phyloP scores from a whole-genome alignment of 1,140 invertebrate genomes.

The Papilio aristodemus region DNA sequence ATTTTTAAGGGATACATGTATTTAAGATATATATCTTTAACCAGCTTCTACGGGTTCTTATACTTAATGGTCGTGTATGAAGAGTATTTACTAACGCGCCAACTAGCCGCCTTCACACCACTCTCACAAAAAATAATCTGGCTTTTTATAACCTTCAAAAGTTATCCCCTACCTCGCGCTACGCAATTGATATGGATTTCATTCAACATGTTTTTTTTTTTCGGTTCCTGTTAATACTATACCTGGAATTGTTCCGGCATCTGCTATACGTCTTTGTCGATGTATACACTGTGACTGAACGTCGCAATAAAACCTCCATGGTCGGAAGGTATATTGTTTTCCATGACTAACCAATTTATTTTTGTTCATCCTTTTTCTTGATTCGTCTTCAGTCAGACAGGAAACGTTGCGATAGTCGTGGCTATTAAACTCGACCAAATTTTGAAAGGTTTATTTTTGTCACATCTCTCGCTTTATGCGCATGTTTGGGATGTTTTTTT shows the following conservation, averaged over 20 bases:
- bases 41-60: too few species aligned
- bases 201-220: not conserved
- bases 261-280: not conserved
- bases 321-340: conserved; percentile 13
- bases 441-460: conserved; percentile 21
- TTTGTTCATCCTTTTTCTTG: conserved; percentile 9
- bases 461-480: conserved; percentile 1
- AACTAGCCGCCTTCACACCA: too few species aligned
- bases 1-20: too few species aligned
- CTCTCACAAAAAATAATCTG: not conserved
- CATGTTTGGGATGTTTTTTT: conserved; percentile 5
- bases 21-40: too few species aligned
- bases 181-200: not conserved
- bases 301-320: conserved; percentile 5
- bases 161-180: not conserved
- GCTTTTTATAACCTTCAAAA: not conserved
- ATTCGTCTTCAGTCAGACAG: conserved; percentile 3
- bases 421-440: conserved; percentile 8
- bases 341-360: conserved; percentile 17
- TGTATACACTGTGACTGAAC: conserved; percentile 6
- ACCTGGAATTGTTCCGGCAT: conserved; percentile 3
- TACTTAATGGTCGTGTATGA: too few species aligned
- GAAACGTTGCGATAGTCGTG: not conserved
- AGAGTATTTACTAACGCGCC: too few species aligned
- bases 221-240: not conserved